Evolutionary conservation across 92 coral and sea anemone species (phyloP), one percentile per base, ranked within the genome.

Genomic region (Porites lobata): DNA sequence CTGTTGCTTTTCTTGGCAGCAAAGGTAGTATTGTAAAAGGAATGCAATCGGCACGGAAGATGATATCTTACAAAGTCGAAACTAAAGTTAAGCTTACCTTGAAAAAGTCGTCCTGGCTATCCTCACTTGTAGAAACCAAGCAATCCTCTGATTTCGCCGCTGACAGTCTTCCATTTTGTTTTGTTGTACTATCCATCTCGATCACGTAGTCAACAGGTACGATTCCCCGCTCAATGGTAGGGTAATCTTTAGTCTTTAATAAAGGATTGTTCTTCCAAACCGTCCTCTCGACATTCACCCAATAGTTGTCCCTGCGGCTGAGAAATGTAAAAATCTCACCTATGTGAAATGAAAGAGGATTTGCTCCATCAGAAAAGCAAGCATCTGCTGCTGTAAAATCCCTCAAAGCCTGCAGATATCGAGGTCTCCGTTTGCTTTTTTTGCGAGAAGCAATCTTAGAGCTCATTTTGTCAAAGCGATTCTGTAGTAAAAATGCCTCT

Each of bases 281-380:
- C 50, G 92, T 94, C 89, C 98, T 82, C 89, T 95, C 98, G 66
- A 95, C 98, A 84, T 93, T 93, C 72, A 92, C 86, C 98, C 98
- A 95, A 52, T 93, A 83, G 61, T 80, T 90, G 81, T 95, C 98
- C 50, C 98, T 94, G 81, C 87, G 76, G 84, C 94, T 89, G 62
- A 95, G 85, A 91, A 95, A 93, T 74, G 92, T 95, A 88, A 95
- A 95, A 77, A 75, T 85, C 63, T 95, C 98, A 75, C 98, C 98
- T 95, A 93, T 85, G 50, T 91, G 92, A 80, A 95, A 95, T 78
- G 98, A 95, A 24, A 95, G 86, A 32, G 98, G 98, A 89, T 88
- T 95, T 88, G 93, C 94, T 4, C 98, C 98, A 84, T 95, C 98
- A 65, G 86, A 91, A 87, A 79, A 93, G 64, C 98, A 95, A 22